A percentile compares a stretch with the other conserved stretches of the same genome.
phyloP scores from a whole-genome alignment of 2,797 vertebrate species.

The Gymnoscopelus microlampas region DNA sequence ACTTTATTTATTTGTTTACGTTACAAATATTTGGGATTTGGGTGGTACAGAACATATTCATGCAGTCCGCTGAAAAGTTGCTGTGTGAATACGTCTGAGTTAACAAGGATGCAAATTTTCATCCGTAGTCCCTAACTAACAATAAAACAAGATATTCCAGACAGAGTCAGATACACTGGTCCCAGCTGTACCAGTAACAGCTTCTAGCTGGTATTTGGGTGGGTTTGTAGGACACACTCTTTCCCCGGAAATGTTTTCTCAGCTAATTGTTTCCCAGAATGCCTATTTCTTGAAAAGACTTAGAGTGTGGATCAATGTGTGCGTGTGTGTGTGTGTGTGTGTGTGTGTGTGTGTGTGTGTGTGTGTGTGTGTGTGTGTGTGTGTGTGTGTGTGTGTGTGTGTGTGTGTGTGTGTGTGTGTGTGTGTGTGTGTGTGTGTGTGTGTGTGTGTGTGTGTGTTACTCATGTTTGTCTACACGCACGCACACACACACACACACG shows the following conservation, averaged over 20 bases:
- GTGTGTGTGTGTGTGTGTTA: not conserved
- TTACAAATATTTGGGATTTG: too few relatives aligned
- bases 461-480: slow-evolving; percentile 19
- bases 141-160: too few relatives aligned
- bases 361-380: slow-evolving; percentile 7
- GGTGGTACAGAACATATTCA: too few relatives aligned
- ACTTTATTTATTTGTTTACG: too few relatives aligned
- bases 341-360: slow-evolving; percentile 27
- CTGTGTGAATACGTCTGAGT: too few relatives aligned
- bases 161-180: too few relatives aligned
- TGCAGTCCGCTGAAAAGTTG: too few relatives aligned
- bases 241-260: slow-evolving; percentile 41
- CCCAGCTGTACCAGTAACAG: too few relatives aligned
- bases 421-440: not conserved
- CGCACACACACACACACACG: slow-evolving; percentile 48
- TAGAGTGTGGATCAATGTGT: too few relatives aligned
- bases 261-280: slow-evolving; percentile 37
- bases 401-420: slow-evolving; percentile 9
- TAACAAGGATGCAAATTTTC: too few relatives aligned
- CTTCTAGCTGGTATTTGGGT: slow-evolving; percentile 38
- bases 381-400: not conserved
- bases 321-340: slow-evolving; percentile 23
- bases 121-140: too few relatives aligned
- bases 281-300: slow-evolving; percentile 31
- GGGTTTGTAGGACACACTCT: slow-evolving; percentile 26